Conservation (phyloP, 2,888 invertebrate genomes). For the Lymantria monacha region DNA sequence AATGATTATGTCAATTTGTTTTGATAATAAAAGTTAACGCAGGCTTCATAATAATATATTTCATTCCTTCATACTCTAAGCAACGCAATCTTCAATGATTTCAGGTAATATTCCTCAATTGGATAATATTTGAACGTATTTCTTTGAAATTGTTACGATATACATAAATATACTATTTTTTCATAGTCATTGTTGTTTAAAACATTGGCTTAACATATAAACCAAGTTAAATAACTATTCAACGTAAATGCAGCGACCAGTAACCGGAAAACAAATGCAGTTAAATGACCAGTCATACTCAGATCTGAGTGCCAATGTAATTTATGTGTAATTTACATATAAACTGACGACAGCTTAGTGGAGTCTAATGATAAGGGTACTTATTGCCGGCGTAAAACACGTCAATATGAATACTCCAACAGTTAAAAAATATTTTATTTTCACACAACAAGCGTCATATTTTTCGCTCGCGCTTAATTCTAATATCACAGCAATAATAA, state of each 20-base stretch:
- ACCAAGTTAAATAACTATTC: background rate
- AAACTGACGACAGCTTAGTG: background rate
- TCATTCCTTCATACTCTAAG: no score
- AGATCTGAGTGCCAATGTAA: background rate
- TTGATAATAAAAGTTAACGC: no score
- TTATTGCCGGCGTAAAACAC: conserved; percentile 48
- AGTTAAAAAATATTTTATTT: conserved; percentile 73
- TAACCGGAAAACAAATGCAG: background rate
- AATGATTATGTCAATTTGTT: no score
- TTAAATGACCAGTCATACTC: background rate
- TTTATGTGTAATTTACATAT: background rate
- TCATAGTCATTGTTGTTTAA: no score
- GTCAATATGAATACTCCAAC: conserved; percentile 74
- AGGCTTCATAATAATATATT: no score
- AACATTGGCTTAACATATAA: no score
- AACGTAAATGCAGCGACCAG: background rate
- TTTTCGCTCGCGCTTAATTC: conserved; percentile 48
- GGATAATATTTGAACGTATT: no score
- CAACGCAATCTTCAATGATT: no score
- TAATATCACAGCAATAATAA: conserved; percentile 55
- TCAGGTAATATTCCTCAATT: no score
- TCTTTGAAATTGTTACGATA: no score
- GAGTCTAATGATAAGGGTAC: conserved; percentile 51
- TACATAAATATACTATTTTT: no score
- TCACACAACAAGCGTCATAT: conserved; percentile 52